Conservation (phyloP, 2,113 vertebrate genomes). For the Bubalus kerabau region DNA sequence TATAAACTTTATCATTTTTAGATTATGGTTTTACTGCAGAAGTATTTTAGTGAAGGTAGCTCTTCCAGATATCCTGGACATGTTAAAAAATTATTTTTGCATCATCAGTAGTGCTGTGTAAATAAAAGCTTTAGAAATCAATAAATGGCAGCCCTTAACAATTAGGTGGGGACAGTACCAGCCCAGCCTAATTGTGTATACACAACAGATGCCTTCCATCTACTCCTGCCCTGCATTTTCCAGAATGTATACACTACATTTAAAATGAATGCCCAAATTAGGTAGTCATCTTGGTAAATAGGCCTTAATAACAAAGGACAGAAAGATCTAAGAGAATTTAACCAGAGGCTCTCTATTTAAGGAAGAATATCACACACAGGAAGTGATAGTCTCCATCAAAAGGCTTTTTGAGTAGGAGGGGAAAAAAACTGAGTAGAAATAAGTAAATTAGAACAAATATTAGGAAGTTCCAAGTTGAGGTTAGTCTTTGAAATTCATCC, state of each 20-base stretch:
- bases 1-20: neutral
- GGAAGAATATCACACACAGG: neutral
- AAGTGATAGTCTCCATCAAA: neutral
- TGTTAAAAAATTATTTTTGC: neutral
- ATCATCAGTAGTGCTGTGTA: neutral
- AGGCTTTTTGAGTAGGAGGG: neutral
- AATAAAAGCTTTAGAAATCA: neutral
- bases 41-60: neutral
- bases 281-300: neutral
- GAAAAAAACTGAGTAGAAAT: neutral
- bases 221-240: neutral
- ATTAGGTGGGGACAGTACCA: neutral
- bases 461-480: neutral
- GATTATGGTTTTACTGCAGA: neutral
- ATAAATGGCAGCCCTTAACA: neutral
- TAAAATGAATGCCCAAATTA: neutral
- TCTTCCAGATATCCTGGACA: neutral
- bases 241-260: neutral
- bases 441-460: neutral
- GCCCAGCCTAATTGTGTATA: neutral
- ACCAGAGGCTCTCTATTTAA: neutral
- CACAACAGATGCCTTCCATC: neutral
- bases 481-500: neutral
- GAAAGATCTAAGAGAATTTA: neutral
- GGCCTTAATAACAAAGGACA: neutral